Conservation (phyloP, 2,888 invertebrate genomes). For the Dinocampus coccinellae region DNA sequence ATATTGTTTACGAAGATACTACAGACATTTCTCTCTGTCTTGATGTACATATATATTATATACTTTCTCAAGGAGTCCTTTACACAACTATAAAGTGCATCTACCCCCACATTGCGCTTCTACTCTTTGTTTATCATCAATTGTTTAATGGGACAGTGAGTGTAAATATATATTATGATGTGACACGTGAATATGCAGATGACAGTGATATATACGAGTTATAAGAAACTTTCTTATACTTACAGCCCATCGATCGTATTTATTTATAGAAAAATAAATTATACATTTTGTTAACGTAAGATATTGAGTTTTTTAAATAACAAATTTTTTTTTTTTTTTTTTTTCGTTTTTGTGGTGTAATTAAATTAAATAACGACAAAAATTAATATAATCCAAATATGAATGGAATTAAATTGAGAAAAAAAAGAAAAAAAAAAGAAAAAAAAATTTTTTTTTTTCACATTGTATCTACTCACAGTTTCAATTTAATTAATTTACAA, state of each 20-base stretch:
- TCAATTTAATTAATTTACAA: too few species aligned
- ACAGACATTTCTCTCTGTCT: neutral
- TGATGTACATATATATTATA: too few species aligned
- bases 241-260: neutral
- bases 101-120: neutral
- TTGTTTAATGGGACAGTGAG: neutral
- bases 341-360: too few species aligned
- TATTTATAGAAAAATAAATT: neutral
- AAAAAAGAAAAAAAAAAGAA: too few species aligned
- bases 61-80: conserved; percentile 52
- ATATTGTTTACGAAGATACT: neutral
- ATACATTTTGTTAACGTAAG: too few species aligned
- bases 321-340: too few species aligned
- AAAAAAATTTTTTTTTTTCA: too few species aligned
- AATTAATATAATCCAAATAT: neutral
- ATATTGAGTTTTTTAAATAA: too few species aligned
- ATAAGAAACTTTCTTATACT: neutral
- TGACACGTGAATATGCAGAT: neutral
- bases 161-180: neutral
- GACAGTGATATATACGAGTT: too few species aligned
- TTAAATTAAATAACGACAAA: too few species aligned
- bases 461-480: too few species aligned
- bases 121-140: neutral
- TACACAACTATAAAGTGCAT: neutral
- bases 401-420: too few species aligned